These are phyloP conservation scores for Boulengeromyrus knoepffleri DNA, from an alignment of 2,113 vertebrate species.

Conservation along the genomic window DNA sequence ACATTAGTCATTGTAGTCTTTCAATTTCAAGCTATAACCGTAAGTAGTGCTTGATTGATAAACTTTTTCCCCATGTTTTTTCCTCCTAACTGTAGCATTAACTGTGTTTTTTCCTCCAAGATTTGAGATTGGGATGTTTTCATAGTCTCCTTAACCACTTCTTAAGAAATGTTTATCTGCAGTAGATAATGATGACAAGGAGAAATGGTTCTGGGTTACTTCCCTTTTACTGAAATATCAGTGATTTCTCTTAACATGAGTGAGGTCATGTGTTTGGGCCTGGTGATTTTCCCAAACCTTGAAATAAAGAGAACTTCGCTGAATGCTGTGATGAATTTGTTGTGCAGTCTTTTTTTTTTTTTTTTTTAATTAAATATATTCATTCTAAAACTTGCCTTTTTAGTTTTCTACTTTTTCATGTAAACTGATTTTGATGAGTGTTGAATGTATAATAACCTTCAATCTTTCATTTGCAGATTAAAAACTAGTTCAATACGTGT, in stretches of 20 bases:
- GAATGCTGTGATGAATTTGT: not conserved
- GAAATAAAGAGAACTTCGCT: not conserved
- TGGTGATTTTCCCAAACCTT: not conserved
- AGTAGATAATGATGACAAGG: not conserved
- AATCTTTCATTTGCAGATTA: not conserved
- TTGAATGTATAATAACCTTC: not conserved
- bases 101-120: not conserved
- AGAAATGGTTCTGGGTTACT: not conserved
- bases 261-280: not conserved
- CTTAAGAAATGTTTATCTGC: not conserved
- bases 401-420: not conserved
- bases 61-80: not conserved
- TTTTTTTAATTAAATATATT: not conserved
- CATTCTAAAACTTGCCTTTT: not conserved
- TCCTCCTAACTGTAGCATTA: not conserved
- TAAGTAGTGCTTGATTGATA: not conserved
- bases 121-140: not conserved
- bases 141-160: not conserved
- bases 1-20: not conserved
- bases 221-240: not conserved
- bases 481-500: not conserved
- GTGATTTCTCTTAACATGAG: not conserved
- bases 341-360: not conserved
- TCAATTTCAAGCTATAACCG: not conserved
- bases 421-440: not conserved